These are phyloP conservation scores for Cabera pusaria DNA, from an alignment of 2,888 invertebrate genomes.

Conservation along the genomic window DNA sequence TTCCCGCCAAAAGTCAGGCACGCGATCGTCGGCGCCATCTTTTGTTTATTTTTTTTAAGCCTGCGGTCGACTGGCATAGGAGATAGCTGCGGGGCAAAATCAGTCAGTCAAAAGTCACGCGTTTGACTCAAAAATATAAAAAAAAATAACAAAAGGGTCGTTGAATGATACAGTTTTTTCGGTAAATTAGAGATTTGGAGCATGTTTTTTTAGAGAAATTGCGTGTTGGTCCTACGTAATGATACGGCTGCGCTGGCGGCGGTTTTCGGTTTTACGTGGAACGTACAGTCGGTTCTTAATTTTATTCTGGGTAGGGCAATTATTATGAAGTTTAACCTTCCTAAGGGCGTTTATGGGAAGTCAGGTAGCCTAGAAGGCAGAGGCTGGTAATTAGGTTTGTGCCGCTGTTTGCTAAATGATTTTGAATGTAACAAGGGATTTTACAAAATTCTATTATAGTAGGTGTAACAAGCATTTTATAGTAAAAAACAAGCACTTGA, in stretches of 20 bases:
- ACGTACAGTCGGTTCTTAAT: conserved; percentile 30
- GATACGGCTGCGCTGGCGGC: conserved; percentile 59
- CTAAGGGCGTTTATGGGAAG: conserved; percentile 12
- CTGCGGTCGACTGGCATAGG: conserved; percentile 66
- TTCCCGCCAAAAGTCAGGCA: conserved; percentile 61
- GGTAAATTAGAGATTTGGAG: conserved; percentile 77
- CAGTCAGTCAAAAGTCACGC: conserved; percentile 83
- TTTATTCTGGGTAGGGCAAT: conserved; percentile 35
- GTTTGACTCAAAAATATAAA: conserved; percentile 41
- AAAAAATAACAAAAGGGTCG: conserved; percentile 62
- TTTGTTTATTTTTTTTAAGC: conserved; percentile 61
- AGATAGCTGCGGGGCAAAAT: conserved; percentile 65
- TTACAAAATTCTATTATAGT: too few species aligned
- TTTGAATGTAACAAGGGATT: too few species aligned
- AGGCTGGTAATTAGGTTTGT: too few species aligned
- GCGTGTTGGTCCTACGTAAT: conserved; percentile 70
- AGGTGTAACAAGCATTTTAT: too few species aligned
- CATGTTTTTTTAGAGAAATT: conserved; percentile 66
- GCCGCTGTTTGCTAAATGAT: too few species aligned
- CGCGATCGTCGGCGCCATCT: conserved; percentile 70
- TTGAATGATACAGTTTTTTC: conserved; percentile 80
- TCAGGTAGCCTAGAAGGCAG: conserved; percentile 17
- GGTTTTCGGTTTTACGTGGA: conserved; percentile 34
- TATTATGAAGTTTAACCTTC: conserved; percentile 25
- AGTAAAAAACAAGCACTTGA: too few species aligned